A percentile compares a stretch with the other conserved stretches of the same genome.
Conservation (phyloP, 2,113 vertebrate genomes). For the Aldabrachelys gigantea region DNA sequence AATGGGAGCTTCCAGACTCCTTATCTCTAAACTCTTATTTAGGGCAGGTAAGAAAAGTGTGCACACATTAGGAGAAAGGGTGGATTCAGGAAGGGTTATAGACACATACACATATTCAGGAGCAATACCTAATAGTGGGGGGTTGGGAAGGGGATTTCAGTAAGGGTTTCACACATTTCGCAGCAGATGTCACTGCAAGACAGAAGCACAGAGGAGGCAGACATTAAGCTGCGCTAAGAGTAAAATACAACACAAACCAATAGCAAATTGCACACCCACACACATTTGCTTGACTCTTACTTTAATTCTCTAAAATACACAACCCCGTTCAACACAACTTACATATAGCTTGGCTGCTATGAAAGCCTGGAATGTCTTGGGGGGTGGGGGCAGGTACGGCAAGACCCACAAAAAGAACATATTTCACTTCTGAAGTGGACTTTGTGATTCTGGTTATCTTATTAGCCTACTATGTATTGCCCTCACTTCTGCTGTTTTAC, state of each 20-base stretch:
- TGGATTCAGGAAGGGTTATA: background rate
- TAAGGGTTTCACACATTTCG: background rate
- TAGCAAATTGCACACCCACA: background rate
- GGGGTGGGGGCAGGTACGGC: background rate
- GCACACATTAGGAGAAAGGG: background rate
- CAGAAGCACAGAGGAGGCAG: background rate
- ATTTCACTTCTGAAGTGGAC: background rate
- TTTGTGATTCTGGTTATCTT: background rate
- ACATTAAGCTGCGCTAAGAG: accelerated
- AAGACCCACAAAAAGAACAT: background rate
- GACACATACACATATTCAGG: background rate
- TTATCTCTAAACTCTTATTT: background rate
- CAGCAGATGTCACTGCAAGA: constrained; percentile 54
- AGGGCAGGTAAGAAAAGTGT: background rate
- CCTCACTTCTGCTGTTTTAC: background rate
- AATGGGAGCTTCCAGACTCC: background rate
- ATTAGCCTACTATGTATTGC: background rate
- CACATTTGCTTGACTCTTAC: background rate
- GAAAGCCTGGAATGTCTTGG: background rate
- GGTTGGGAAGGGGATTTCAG: background rate
- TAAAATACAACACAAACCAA: accelerated
- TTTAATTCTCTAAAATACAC: background rate
- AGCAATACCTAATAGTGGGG: background rate
- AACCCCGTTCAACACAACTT: background rate
- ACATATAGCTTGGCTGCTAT: background rate